phyloP scores from a whole-genome alignment of 2,113 vertebrate genomes.

The Neolamprologus caudopunctatus region DNA sequence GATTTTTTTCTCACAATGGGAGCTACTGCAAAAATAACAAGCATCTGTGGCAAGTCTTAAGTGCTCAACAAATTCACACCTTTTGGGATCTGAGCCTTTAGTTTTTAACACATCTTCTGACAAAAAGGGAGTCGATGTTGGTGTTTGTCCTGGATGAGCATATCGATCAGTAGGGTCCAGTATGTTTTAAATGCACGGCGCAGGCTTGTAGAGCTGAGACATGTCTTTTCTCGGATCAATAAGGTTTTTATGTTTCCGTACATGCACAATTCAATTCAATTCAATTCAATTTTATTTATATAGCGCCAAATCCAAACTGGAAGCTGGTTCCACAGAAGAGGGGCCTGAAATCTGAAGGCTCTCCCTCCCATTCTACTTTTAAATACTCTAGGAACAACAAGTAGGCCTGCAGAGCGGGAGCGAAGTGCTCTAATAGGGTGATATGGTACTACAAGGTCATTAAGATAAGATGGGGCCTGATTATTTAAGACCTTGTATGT shows the following conservation, averaged over 20 bases:
- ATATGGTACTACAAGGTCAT: too few relatives aligned
- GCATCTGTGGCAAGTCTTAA: not conserved
- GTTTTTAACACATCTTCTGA: not conserved
- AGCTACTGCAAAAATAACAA: not conserved
- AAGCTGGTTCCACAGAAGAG: too few relatives aligned
- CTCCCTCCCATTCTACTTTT: too few relatives aligned
- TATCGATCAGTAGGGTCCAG: not conserved
- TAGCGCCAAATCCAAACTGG: too few relatives aligned
- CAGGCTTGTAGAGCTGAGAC: not conserved
- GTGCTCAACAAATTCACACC: not conserved
- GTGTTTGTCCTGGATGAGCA: not conserved
- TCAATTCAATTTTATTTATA: too few relatives aligned
- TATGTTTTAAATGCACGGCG: not conserved
- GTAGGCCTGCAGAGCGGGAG: too few relatives aligned
- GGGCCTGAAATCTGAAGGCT: too few relatives aligned
- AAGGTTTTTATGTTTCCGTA: not conserved
- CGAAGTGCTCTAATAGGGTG: too few relatives aligned
- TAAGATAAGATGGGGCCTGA: too few relatives aligned
- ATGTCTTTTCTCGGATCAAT: not conserved
- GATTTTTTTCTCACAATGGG: not conserved
- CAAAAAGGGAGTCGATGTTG: not conserved
- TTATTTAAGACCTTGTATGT: too few relatives aligned
- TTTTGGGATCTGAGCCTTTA: not conserved
- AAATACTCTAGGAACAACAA: too few relatives aligned
- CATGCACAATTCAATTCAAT: fast-evolving